phyloP scores from a whole-genome alignment of 1,140 invertebrate genomes.

The Dendrolimus punctatus region DNA sequence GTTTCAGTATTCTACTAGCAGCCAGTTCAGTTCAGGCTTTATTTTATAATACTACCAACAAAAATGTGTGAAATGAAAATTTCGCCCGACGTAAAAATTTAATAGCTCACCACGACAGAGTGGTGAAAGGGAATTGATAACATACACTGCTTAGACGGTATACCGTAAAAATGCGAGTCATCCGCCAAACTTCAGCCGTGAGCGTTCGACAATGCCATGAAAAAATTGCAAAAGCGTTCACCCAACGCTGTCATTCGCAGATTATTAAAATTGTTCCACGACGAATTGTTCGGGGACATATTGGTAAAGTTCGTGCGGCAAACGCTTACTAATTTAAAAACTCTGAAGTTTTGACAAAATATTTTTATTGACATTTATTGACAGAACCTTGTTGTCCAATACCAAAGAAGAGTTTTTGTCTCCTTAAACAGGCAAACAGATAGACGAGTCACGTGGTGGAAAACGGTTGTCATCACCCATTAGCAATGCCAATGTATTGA shows the following conservation, averaged over 20 bases:
- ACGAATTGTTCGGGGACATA: constrained; percentile 34
- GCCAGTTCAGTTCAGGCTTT: no score
- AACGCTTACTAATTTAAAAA: constrained; percentile 36
- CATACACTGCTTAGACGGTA: neutral
- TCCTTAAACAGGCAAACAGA: no score
- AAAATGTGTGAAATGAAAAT: no score
- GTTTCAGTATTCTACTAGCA: no score
- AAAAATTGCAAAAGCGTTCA: constrained; percentile 31
- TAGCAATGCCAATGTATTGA: no score
- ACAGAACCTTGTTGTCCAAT: no score
- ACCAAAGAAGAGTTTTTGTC: no score
- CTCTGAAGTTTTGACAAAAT: constrained; percentile 23
- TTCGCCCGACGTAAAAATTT: constrained; percentile 2
- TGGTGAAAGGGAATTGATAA: neutral
- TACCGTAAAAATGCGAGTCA: constrained; percentile 23
- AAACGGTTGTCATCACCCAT: no score
- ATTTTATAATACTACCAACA: no score
- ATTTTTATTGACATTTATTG: constrained; percentile 17
- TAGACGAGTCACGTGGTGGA: no score
- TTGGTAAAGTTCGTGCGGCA: constrained; percentile 35
- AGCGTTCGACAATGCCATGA: constrained; percentile 30
- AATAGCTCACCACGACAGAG: constrained; percentile 2
- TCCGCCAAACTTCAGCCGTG: constrained; percentile 19
- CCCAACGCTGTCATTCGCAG: constrained; percentile 25
- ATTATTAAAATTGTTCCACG: constrained; percentile 47